Evolutionary conservation across 1,140 invertebrate species (phyloP).

Genomic region (Drosophila sproati): DNA sequence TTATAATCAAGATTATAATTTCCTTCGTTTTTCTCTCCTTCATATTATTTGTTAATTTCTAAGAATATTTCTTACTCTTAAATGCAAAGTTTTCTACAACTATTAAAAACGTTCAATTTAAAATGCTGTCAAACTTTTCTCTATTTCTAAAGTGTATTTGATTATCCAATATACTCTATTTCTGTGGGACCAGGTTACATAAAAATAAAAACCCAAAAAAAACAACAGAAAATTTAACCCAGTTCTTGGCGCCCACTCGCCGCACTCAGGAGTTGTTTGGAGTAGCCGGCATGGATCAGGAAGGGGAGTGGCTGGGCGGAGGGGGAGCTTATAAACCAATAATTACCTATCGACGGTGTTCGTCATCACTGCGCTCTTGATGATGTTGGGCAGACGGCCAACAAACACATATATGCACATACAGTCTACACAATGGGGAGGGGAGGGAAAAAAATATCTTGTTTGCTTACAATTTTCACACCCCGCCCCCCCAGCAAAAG

Average conservation of each 20-base stretch:
- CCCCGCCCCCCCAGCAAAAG: conserved; percentile 21
- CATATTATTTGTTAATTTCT: too few relatives aligned
- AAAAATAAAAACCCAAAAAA: not conserved
- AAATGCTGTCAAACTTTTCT: too few relatives aligned
- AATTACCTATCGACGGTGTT: conserved; percentile 55
- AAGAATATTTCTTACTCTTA: too few relatives aligned
- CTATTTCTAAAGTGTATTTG: too few relatives aligned
- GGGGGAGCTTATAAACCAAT: conserved; percentile 42
- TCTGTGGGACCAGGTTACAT: not conserved
- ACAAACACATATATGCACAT: conserved; percentile 57
- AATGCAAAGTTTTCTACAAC: too few relatives aligned
- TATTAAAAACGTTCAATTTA: too few relatives aligned
- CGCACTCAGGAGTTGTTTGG: conserved; percentile 54
- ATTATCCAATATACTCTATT: not conserved
- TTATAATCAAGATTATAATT: too few relatives aligned
- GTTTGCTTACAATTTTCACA: conserved; percentile 65
- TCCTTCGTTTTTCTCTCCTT: too few relatives aligned
- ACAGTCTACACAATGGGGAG: not conserved
- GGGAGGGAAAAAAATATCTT: conserved; percentile 20
- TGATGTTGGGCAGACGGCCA: conserved; percentile 58
- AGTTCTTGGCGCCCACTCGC: conserved; percentile 67
- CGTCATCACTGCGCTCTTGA: conserved; percentile 29
- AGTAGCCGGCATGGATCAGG: conserved; percentile 24
- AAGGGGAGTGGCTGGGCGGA: not conserved
- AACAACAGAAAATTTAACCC: conserved; percentile 55